Conservation (phyloP, 2,797 vertebrate species). For the Gobio occitaniae region DNA sequence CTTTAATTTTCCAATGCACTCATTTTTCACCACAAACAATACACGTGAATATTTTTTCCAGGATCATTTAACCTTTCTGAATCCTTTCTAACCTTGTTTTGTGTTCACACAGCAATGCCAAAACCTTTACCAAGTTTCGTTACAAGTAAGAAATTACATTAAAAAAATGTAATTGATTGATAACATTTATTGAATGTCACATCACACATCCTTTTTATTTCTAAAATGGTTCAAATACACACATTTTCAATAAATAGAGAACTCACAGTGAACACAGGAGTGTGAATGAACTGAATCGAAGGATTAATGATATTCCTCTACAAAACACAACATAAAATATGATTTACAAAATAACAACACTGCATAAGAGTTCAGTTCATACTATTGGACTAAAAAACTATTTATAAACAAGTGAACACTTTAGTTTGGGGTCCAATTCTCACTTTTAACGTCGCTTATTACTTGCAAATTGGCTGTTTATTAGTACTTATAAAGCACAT, state of each 20-base stretch:
- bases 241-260: conserved; percentile 28
- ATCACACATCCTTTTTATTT: conserved; percentile 13
- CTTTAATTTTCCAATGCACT: too few species aligned
- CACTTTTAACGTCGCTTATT: neutral
- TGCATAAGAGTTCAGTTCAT: neutral
- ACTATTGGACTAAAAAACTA: neutral
- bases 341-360: neutral
- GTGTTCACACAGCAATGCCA: too few species aligned
- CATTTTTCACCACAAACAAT: too few species aligned
- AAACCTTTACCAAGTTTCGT: too few species aligned
- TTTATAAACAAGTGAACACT: neutral
- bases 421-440: neutral
- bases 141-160: too few species aligned
- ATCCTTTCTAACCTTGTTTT: too few species aligned
- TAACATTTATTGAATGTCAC: neutral
- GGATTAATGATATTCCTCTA: neutral
- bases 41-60: too few species aligned
- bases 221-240: neutral
- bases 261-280: conserved; percentile 12
- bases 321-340: neutral
- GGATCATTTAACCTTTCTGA: too few species aligned
- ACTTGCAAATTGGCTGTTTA: neutral
- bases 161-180: too few species aligned
- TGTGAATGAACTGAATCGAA: neutral
- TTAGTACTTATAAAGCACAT: neutral